Evolutionary conservation across 2,888 invertebrate species (phyloP).

Genomic region (Biston stratarius): DNA sequence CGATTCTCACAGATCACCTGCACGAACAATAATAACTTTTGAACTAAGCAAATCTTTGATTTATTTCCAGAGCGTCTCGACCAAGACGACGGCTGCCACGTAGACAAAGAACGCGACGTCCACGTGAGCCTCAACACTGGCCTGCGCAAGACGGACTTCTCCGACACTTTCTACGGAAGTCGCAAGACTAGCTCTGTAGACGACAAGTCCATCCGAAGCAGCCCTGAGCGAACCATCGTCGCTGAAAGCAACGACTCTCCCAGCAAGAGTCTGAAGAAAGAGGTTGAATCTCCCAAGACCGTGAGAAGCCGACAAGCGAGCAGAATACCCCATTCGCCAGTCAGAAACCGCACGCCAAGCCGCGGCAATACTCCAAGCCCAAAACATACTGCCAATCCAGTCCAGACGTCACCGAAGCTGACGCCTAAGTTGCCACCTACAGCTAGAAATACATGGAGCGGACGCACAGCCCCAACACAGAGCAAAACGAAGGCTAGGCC

Average conservation of each 20-base stretch:
- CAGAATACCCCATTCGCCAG: constrained; percentile 80
- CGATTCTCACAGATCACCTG: too few species aligned
- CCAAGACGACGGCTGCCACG: constrained; percentile 77
- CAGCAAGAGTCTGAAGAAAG: constrained; percentile 72
- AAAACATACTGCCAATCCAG: constrained; percentile 68
- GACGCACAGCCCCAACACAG: constrained; percentile 83
- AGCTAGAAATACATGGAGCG: constrained; percentile 91
- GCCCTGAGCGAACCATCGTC: constrained; percentile 76
- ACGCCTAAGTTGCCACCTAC: constrained; percentile 76
- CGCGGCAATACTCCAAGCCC: constrained; percentile 80
- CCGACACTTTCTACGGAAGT: constrained; percentile 87
- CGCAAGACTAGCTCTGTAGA: constrained; percentile 77
- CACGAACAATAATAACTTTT: too few species aligned
- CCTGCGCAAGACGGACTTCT: constrained; percentile 90
- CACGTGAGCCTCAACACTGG: constrained; percentile 90
- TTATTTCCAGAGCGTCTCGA: constrained; percentile 88
- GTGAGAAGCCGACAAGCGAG: constrained; percentile 76
- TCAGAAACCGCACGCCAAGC: constrained; percentile 69
- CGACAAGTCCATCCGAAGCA: constrained; percentile 74
- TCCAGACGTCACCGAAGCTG: constrained; percentile 77
- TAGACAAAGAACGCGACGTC: constrained; percentile 81
- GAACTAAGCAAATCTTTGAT: background rate
- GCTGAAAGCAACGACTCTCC: constrained; percentile 76
- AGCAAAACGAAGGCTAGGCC: constrained; percentile 74
- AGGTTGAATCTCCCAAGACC: constrained; percentile 73